Base-by-base conservation (phyloP, 2,113 vertebrate genomes). In the Brachyhypopomus gauderio region DNA sequence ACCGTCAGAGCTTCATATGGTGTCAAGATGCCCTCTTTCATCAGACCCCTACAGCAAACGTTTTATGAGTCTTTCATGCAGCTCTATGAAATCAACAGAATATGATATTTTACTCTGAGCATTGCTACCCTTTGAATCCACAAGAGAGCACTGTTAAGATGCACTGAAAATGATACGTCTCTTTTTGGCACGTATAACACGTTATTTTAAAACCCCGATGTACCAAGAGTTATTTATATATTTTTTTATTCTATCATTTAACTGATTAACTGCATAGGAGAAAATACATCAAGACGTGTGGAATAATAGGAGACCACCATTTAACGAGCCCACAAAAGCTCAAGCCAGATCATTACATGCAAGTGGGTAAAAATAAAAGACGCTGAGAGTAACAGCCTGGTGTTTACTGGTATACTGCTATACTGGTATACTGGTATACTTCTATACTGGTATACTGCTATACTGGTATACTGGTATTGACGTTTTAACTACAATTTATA, bases 91-190 rank as follows among this genome's bases (percentile, higher is more conserved):
- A 62, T 59, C n/a, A 76, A 63, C 34, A 25, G 6, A 23, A 34
- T 16, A 2, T 23, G 56, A 36, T 19, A n/a, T 38, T 8, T 52
- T 60, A 17, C 22, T 36, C 20, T 11, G 20, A 16, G 38, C n/a
- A 59, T 34, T 34, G 2, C 3, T 75, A 77, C 60, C 34, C 1
- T 52, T 55, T 9, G 41, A 19, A 72, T 58, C 38, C 80, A 77
- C 80, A 77, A 82, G 80, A 82, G 67, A 45, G 75, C 80, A 63
- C 56, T 82, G 56, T 82, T 19, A 70, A 38, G 66, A 41, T 67
- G 27, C 30, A 36, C 30, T 36, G 64, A 36, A 19, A 36, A 67
- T 36, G 16, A 16, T 36, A 2, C 34, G 27, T 4, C 8, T 36
- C 36, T 25, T 30, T 30, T 1, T 19, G 27, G 2, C 36, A n/a